These are phyloP conservation scores for Eurois occulta DNA, from an alignment of 2,888 invertebrate genomes.

Conservation along the genomic window DNA sequence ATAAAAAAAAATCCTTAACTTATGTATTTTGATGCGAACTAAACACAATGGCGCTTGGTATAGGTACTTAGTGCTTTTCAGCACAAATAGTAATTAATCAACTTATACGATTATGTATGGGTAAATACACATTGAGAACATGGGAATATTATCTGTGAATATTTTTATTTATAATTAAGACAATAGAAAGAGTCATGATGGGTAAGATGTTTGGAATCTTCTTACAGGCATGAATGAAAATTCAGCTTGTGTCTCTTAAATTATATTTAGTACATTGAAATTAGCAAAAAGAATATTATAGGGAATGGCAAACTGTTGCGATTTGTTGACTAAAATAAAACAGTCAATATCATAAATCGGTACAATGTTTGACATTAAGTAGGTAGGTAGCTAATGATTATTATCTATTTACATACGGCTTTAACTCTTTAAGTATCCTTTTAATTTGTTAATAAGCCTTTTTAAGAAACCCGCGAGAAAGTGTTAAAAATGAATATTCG, in stretches of 20 bases:
- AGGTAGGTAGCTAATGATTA: background rate
- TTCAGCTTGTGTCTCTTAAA: too few relatives aligned
- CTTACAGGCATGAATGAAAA: background rate
- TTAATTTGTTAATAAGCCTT: background rate
- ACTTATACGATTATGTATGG: conserved; percentile 22
- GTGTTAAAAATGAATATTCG: background rate
- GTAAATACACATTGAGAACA: conserved; percentile 48
- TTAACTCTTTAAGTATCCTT: background rate
- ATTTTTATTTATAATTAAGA: conserved; percentile 16
- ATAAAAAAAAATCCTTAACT: background rate
- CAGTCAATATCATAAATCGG: too few relatives aligned
- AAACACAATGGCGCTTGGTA: conserved; percentile 13
- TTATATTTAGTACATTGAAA: too few relatives aligned
- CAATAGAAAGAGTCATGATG: conserved; percentile 25
- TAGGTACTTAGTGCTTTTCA: conserved; percentile 1
- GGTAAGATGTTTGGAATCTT: background rate
- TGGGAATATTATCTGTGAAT: conserved; percentile 32
- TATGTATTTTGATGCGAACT: background rate
- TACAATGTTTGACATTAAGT: too few relatives aligned
- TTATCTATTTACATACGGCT: too few relatives aligned
- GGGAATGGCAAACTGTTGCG: too few relatives aligned
- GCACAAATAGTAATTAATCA: conserved; percentile 26
- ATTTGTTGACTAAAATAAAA: too few relatives aligned
- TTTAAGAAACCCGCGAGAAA: background rate
- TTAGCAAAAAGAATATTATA: too few relatives aligned